Evolutionary conservation across 53 echinoderm and acorn worm genomes (phyloP).

Genomic region (Crossaster papposus): DNA sequence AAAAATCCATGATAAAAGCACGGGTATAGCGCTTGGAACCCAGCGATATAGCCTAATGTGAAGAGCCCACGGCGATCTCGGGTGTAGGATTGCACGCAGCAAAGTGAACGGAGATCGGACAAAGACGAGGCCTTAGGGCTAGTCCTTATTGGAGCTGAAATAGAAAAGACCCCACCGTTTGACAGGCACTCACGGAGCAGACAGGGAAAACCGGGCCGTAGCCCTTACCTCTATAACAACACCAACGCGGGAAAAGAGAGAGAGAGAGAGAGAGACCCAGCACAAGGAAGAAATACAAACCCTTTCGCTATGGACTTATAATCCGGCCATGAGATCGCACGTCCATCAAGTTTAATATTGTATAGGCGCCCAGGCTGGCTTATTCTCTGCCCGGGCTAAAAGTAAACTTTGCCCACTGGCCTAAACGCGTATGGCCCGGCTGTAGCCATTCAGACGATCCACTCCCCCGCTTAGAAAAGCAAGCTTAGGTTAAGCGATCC

Average conservation of each 20-base stretch:
- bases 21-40: conserved; percentile 30
- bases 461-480: conserved; percentile 59
- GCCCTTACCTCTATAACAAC: conserved; percentile 56
- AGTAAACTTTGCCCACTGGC: conserved; percentile 65
- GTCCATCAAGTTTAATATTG: conserved; percentile 57
- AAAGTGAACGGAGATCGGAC: conserved; percentile 47
- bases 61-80: conserved; percentile 46
- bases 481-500: conserved; percentile 62
- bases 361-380: neutral
- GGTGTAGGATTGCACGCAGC: conserved; percentile 58
- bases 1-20: conserved; percentile 54
- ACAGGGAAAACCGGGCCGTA: conserved; percentile 38
- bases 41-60: conserved; percentile 63
- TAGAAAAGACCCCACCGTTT: conserved; percentile 51
- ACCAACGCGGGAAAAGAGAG: conserved; percentile 14
- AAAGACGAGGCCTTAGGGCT: conserved; percentile 50
- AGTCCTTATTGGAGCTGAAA: conserved; percentile 62
- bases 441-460: conserved; percentile 52
- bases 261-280: neutral
- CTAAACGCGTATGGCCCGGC: conserved; percentile 53
- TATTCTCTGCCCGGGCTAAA: conserved; percentile 31
- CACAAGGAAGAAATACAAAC: neutral
- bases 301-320: conserved; percentile 12
- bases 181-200: conserved; percentile 56
- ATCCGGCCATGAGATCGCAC: conserved; percentile 48